Base-by-base conservation (phyloP, 2,888 invertebrate species). In the Willowsia nigromaculata region DNA sequence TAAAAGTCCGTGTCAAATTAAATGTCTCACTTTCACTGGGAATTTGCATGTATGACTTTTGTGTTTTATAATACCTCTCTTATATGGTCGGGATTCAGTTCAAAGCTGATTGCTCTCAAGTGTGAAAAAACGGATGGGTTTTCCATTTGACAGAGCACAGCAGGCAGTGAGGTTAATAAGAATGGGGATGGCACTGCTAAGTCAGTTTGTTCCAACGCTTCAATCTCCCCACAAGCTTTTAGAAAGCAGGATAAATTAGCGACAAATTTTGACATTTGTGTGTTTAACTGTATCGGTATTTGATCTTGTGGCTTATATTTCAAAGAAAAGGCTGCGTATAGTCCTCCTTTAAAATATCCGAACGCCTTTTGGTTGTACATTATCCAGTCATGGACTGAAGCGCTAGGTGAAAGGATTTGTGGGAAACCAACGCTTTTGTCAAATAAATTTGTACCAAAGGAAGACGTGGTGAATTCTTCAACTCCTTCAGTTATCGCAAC, bases 321-420 rank as follows among this genome's bases (percentile, higher is more conserved):
- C 15, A 91, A 74, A 9, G 89, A 88, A 13, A 89, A 59, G 0
- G 90, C 90, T 9, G 92, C 92, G 40, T 92, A 88, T 11, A 92
- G 59, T 4, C 92, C 92, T 15, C 92, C 92, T 53, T 91, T 92
- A 37, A 92, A 92, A 47, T 92, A 92, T 9, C 92, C 92, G 11
- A 89, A 81, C 0, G 89, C 86, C 86, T 92, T 92, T 53, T 74
- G 56, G 40, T 85, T 90, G 68, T 91, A 92, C 18, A 53, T 37
- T 5, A 86, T 88, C 92, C 92, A 92, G 37, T 92, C 92, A 33
- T 89, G 62, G 0, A 89, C 18, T 9, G 81, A 82, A 0, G 91
- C 91, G 11, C 81, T 88, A 15, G 82, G 65, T 40, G 89, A 85
- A 13, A 92, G 90, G 1, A 91, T n/a, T n/a, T 88, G 50, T 0